These are phyloP conservation scores for Hartigia nigra DNA, from an alignment of 2,888 invertebrate species.

Conservation along the genomic window DNA sequence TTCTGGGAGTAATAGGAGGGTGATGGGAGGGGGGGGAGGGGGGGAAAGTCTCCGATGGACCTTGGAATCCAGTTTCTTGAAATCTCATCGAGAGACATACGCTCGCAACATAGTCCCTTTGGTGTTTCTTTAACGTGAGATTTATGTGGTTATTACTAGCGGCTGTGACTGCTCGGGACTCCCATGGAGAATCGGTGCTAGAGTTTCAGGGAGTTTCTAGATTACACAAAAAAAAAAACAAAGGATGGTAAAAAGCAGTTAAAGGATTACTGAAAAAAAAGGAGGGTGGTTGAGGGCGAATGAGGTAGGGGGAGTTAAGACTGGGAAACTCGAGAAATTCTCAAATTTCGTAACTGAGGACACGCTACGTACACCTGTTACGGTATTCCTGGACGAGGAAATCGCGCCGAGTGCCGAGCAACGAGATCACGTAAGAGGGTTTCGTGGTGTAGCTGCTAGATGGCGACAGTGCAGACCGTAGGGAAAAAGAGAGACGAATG, in stretches of 20 bases:
- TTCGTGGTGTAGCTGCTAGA: neutral
- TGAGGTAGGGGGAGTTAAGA: neutral
- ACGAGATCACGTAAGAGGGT: slow-evolving; percentile 6
- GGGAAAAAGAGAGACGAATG: slow-evolving; percentile 19
- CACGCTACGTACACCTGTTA: neutral
- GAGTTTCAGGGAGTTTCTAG: neutral
- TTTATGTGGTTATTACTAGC: neutral
- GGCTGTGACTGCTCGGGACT: neutral
- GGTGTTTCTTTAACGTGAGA: neutral
- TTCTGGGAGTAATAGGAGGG: too few relatives aligned
- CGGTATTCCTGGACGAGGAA: neutral
- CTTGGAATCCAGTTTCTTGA: neutral
- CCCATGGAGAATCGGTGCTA: neutral
- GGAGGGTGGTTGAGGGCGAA: neutral
- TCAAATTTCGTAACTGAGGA: neutral
- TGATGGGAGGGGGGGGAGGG: too few relatives aligned
- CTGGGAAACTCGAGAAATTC: neutral
- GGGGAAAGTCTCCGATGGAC: neutral
- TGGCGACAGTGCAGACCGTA: neutral
- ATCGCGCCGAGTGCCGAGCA: neutral
- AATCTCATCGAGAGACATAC: neutral
- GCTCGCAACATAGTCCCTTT: neutral
- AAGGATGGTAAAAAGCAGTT: neutral
- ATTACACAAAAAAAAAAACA: neutral
- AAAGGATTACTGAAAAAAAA: neutral